Conservation (phyloP, 2,797 vertebrate species). For the Trachops cirrhosus region DNA sequence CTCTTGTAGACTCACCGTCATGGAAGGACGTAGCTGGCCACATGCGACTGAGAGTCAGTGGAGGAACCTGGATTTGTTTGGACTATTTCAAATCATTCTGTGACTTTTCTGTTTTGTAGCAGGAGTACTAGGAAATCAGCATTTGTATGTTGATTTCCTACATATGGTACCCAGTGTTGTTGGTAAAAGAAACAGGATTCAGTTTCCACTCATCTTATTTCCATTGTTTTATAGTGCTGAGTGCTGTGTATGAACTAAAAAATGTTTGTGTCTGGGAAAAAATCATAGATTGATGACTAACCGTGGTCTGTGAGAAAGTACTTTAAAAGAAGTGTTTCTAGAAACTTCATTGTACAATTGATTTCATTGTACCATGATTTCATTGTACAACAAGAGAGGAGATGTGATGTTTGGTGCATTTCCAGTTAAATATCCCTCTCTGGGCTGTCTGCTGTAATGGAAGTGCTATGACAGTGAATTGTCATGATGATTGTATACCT, state of each 20-base stretch:
- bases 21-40: slow-evolving; percentile 48
- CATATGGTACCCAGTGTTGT: not conserved
- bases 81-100: slow-evolving; percentile 44
- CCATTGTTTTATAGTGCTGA: not conserved
- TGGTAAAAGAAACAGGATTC: not conserved
- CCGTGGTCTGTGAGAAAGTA: not conserved
- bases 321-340: not conserved
- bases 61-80: slow-evolving; percentile 45
- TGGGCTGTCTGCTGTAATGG: not conserved
- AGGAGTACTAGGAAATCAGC: not conserved
- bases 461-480: not conserved
- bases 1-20: slow-evolving; percentile 38
- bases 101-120: slow-evolving; percentile 9
- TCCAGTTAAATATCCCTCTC: not conserved
- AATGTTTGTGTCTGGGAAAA: not conserved
- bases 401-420: not conserved
- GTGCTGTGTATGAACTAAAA: not conserved
- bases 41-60: slow-evolving; percentile 52
- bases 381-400: not conserved
- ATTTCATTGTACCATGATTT: not conserved
- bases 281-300: not conserved
- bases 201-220: not conserved
- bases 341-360: too few species aligned
- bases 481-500: not conserved
- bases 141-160: not conserved